A percentile compares a stretch with the other conserved stretches of the same genome.
Evolutionary conservation across 23 tunicate species (phyloP).

Genomic region (Corella eumyota): DNA sequence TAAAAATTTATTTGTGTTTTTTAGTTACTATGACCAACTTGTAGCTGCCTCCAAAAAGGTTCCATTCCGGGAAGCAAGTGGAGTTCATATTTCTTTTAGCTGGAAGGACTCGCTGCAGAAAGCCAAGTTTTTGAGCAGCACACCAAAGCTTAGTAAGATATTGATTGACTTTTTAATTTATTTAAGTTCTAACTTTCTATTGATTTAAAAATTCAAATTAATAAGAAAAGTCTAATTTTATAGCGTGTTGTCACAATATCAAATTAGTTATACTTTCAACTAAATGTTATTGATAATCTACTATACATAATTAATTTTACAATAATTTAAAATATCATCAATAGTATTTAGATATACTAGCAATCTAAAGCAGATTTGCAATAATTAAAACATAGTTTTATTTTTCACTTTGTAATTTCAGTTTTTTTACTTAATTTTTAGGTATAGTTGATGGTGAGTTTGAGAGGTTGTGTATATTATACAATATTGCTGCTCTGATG

Average conservation of each 20-base stretch:
- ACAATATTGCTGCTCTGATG: slow-evolving; percentile 85
- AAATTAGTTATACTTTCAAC: not conserved
- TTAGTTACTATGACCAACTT: slow-evolving; percentile 86
- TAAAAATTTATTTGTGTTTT: not conserved
- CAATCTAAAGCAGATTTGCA: no score
- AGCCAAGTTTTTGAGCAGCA: slow-evolving; percentile 52
- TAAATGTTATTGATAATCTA: not conserved
- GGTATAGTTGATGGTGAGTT: slow-evolving; percentile 78
- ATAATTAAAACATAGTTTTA: no score
- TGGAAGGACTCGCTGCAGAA: slow-evolving; percentile 90
- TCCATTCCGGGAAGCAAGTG: slow-evolving; percentile 75
- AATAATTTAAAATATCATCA: no score
- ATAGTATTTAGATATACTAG: no score
- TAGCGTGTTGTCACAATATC: no score
- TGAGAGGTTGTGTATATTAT: slow-evolving; percentile 73
- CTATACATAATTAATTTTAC: not conserved
- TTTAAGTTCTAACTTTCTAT: not conserved
- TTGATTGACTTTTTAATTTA: not conserved
- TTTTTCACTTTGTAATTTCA: not conserved
- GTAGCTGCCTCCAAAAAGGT: slow-evolving; percentile 61
- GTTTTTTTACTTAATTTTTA: slow-evolving; percentile 1
- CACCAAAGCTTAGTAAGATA: slow-evolving; percentile 65
- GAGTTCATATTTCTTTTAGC: slow-evolving; percentile 60
- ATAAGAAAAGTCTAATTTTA: no score
- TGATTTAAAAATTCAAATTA: no score